phyloP scores from a whole-genome alignment of 2,113 vertebrate species.

The Corythaeola cristata region DNA sequence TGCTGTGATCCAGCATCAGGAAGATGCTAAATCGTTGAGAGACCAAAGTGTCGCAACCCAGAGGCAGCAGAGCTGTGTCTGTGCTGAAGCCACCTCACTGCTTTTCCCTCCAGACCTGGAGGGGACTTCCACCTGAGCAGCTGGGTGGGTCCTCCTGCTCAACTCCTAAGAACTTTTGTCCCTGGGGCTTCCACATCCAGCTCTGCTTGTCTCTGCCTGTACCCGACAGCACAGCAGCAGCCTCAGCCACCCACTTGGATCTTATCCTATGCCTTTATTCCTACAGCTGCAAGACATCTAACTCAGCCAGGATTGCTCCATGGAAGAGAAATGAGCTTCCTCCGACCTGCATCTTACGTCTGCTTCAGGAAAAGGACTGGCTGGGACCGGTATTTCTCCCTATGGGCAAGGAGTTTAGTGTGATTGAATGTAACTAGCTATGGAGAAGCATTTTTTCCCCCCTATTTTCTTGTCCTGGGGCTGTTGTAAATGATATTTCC shows the following conservation, averaged over 20 bases:
- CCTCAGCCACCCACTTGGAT: fast-evolving
- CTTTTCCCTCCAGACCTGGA: neutral
- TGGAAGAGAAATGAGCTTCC: neutral
- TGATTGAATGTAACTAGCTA: too few relatives aligned
- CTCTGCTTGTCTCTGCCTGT: neutral
- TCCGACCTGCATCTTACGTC: neutral
- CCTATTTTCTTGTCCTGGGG: neutral
- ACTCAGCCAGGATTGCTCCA: too few relatives aligned
- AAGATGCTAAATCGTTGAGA: neutral
- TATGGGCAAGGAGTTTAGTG: fast-evolving
- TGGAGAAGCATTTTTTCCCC: neutral
- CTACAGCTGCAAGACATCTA: neutral
- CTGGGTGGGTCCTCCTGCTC: neutral
- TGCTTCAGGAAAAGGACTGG: neutral
- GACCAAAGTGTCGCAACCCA: neutral
- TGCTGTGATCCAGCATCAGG: neutral
- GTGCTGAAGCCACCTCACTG: neutral
- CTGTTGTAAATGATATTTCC: too few relatives aligned
- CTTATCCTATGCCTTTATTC: neutral
- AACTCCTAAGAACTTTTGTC: neutral
- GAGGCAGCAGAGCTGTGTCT: neutral
- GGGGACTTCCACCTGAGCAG: neutral
- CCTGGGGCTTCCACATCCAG: neutral
- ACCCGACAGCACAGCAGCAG: neutral
- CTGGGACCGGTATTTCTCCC: neutral